A percentile compares a stretch with the other conserved stretches of the same genome.
Evolutionary conservation across 1,140 invertebrate genomes (phyloP).

Genomic region (Luehdorfia chinensis): DNA sequence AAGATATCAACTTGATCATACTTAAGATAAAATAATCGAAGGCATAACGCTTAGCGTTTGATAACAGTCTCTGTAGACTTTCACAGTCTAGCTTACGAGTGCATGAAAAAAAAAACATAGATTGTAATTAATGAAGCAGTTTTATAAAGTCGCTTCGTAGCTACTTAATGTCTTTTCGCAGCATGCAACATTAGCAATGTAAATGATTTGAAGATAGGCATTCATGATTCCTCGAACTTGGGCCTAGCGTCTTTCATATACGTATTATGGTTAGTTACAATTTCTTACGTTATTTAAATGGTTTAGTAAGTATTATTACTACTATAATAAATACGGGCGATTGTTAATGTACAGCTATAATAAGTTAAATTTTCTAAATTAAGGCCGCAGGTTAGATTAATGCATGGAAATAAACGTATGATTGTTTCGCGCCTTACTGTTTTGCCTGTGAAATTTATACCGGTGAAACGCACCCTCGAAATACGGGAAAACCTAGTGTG

Average conservation of each 20-base stretch:
- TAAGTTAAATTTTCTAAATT: too few relatives aligned
- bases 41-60: constrained; percentile 19
- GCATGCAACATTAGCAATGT: constrained; percentile 41
- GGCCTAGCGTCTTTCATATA: constrained; percentile 2
- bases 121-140: constrained; percentile 33
- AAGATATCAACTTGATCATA: constrained; percentile 6
- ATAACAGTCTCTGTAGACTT: constrained; percentile 15
- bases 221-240: constrained; percentile 36
- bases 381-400: too few relatives aligned
- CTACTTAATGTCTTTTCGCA: constrained; percentile 27
- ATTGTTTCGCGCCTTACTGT: too few relatives aligned
- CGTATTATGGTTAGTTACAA: not conserved
- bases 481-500: too few relatives aligned
- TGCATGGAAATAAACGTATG: too few relatives aligned
- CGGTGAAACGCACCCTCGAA: too few relatives aligned
- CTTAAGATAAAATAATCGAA: constrained; percentile 1
- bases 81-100: constrained; percentile 10
- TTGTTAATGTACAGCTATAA: too few relatives aligned
- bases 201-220: constrained; percentile 33
- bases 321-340: too few relatives aligned
- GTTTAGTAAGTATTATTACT: too few relatives aligned
- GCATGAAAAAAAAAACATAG: constrained; percentile 19
- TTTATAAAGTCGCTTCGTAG: constrained; percentile 24
- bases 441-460: too few relatives aligned
- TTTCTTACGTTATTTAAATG: too few relatives aligned